phyloP scores from a whole-genome alignment of 2,113 vertebrate genomes.

The Lampris megalopsis region DNA sequence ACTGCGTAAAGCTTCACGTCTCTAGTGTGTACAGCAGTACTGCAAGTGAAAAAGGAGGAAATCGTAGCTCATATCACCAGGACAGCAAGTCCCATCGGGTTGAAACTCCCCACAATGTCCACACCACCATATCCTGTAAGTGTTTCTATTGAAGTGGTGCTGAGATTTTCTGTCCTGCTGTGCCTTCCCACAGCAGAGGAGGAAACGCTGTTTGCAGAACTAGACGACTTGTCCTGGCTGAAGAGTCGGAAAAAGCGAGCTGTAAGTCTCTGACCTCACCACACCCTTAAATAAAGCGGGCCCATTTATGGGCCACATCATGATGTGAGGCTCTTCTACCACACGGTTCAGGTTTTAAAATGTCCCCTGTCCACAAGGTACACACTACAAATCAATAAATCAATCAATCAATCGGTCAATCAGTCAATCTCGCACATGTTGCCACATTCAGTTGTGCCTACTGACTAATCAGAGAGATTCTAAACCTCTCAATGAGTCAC shows the following conservation, averaged over 20 bases:
- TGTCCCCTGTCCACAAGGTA: background rate
- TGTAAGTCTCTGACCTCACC: conserved; percentile 77
- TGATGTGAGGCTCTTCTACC: background rate
- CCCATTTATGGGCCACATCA: conserved; percentile 2
- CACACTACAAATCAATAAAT: too few species aligned
- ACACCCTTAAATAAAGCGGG: conserved; percentile 22
- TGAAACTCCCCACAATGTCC: background rate
- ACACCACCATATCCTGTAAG: conserved; percentile 14
- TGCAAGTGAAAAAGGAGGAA: background rate
- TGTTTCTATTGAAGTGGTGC: conserved; percentile 6
- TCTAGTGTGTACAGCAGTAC: too few species aligned
- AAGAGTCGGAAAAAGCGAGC: conserved; percentile 92
- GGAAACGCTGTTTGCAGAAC: conserved; percentile 79
- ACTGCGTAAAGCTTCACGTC: too few species aligned
- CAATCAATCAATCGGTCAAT: too few species aligned
- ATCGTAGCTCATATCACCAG: background rate
- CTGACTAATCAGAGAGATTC: too few species aligned
- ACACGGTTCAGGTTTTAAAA: background rate
- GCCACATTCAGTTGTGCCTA: too few species aligned
- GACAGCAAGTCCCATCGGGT: background rate
- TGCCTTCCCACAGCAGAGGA: conserved; percentile 79
- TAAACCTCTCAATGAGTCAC: too few species aligned
- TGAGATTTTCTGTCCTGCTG: conserved; percentile 9
- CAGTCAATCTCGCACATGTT: too few species aligned
- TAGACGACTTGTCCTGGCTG: conserved; percentile 91